These are phyloP conservation scores for Aphidius colemani DNA, from an alignment of 2,888 invertebrate genomes.

Conservation along the genomic window DNA sequence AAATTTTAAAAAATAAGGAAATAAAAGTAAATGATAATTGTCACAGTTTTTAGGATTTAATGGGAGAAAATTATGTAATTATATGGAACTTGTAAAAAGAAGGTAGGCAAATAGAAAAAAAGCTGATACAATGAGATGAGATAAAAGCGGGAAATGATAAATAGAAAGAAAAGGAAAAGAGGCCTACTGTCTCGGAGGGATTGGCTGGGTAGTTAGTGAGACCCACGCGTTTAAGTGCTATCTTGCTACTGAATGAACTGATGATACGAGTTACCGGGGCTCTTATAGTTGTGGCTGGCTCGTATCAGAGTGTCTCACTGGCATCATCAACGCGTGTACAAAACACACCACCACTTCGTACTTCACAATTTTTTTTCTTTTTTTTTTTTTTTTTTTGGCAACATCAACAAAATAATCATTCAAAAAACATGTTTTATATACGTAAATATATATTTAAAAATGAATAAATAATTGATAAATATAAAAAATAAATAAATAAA, in stretches of 20 bases:
- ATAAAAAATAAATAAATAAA: too few species aligned
- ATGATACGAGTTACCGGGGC: slow-evolving; percentile 34
- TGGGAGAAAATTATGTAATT: neutral
- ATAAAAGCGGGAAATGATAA: slow-evolving; percentile 11
- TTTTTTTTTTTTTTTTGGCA: too few species aligned
- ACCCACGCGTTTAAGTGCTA: slow-evolving; percentile 29
- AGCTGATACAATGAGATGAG: neutral
- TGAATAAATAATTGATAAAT: too few species aligned
- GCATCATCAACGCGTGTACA: too few species aligned
- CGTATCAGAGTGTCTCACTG: slow-evolving; percentile 17
- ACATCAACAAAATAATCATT: too few species aligned
- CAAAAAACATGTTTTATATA: too few species aligned
- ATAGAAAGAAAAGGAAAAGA: slow-evolving; percentile 23
- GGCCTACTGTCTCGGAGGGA: slow-evolving; percentile 15
- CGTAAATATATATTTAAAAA: too few species aligned
- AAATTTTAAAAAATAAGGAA: neutral
- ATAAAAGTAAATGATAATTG: too few species aligned
- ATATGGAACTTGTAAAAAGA: neutral
- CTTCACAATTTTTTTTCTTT: too few species aligned
- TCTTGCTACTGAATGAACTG: slow-evolving; percentile 36
- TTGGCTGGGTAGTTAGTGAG: slow-evolving; percentile 17
- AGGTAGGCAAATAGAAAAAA: slow-evolving; percentile 1
- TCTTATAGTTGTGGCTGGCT: slow-evolving; percentile 33
- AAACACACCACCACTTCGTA: too few species aligned
- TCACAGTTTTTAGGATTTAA: neutral